Base-by-base conservation (phyloP, 1,140 invertebrate species). In the Drosophila mayri region DNA sequence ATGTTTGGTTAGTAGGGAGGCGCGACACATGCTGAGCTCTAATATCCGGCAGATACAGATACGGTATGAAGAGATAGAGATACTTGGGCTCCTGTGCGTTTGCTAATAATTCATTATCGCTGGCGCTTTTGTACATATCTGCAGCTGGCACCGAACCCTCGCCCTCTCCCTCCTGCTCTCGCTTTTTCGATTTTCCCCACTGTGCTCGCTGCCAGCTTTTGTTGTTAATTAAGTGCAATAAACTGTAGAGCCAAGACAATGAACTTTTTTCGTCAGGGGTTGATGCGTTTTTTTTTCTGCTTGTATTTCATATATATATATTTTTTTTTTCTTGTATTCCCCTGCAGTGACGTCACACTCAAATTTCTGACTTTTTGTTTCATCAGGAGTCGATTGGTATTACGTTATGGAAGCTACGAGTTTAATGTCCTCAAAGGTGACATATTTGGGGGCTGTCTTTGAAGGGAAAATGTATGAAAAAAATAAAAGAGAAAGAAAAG, bases 71-170 rank as follows among this genome's bases (percentile, higher is more conserved):
- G 30, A 47, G 57, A 66, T 66, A 66, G 57, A 25, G 30, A 37
- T 72, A 60, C 38, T 68, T 16, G 43, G 38, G 11, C 40, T 22
- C 32, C 58, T 12, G 28, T 70, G 64, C 66, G 12, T 38, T 61
- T 32, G 62, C 82, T 79, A 81, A 84, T 88, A 88, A 88, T 90
- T 87, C 85, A 87, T 90, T 87, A 87, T 85, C 76, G 72, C 57
- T 18, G 37, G 73, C 60, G 62, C 63, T 76, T 49, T 38, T 74
- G 52, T 77, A 61, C 44, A 58, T 67, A 66, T 66, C 58, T 65
- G 49, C 47, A 64, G 44, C 66, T 68, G 67, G 44, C 64, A 25
- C 46, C 20, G 30, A 41, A 16, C 44, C 44, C 20, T 60, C 44
- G 18, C 14, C 11, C 14, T 4, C 25, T n/a, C 38, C 2, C 37